Evolutionary conservation across 2,797 vertebrate species (phyloP), one percentile per base, ranked within the genome.

Genomic region (Cynopterus sphinx): DNA sequence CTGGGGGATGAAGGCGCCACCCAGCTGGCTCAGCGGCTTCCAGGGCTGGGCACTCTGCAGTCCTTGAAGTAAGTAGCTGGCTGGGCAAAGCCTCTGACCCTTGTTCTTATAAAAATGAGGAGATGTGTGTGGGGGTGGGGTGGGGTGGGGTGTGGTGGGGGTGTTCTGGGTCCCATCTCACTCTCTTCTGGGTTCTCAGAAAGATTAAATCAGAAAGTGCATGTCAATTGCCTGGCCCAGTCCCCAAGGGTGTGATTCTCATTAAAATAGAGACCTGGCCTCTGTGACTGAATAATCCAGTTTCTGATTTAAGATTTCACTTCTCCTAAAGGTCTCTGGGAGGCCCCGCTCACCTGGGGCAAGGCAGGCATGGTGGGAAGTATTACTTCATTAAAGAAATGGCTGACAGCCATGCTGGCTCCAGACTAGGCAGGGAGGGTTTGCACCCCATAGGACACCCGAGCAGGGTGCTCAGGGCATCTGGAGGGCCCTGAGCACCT

Each of bases 1-100:
- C 97, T 99, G 49, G 96, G 97, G 57, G 98, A 98, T 0, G 12
- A 96, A 13, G 98, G 98, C 8, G 97, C 93, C 2, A 0, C 51
- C 65, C 95, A 86, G 84, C 55, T 98, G 49, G 93, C 94, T 28
- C 96, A 26, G 46, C 86, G 98, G 84, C 97, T 98, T 51, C 98
- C 97, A 0, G 70, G 96, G 17, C 77, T 98, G 96, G 97, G 95
- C 17, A 28, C 70, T 4, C 82, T 99, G 68, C 43, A 6, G 61
- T 98, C 97, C 49, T 57, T 98, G 75, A 97, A 83, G 98, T 98
- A 94, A 99, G 98, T 98, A 79, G 10, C 33, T 65, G 0, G 2
- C 19, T 49, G 19, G 55, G 24, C 19, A 41, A 59, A 63, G 71
- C 70, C 74, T 86, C 90, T 63, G 74, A 21, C 46, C 46, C 36